Evolutionary conservation across 2,113 vertebrate species (phyloP).

Genomic region (Halichoeres trimaculatus): DNA sequence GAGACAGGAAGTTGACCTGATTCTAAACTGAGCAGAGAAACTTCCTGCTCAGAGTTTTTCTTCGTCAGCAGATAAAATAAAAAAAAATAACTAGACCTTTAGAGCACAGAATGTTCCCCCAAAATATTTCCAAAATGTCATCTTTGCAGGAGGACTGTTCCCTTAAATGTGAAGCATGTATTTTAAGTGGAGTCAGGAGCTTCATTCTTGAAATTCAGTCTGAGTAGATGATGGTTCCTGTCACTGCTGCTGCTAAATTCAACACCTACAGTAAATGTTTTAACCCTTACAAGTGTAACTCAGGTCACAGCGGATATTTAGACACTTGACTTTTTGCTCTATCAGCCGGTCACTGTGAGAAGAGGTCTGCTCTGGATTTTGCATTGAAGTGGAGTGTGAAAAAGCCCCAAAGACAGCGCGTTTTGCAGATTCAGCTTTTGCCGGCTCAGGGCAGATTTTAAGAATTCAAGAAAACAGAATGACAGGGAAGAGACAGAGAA

Average conservation of each 20-base stretch:
- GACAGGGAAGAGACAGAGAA: constrained; percentile 1
- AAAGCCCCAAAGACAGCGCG: background rate
- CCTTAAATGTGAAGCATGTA: too few relatives aligned
- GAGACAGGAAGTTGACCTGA: constrained; percentile 20
- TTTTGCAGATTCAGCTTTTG: constrained; percentile 1
- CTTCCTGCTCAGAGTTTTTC: constrained; percentile 18
- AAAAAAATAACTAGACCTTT: constrained; percentile 9
- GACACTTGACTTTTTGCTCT: too few relatives aligned
- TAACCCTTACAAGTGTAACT: background rate
- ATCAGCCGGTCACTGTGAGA: background rate
- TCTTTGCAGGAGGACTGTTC: background rate
- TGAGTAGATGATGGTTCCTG: too few relatives aligned
- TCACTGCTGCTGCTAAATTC: background rate
- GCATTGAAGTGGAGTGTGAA: background rate
- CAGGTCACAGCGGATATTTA: background rate
- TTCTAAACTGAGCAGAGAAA: constrained; percentile 12
- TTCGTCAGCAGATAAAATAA: constrained; percentile 3
- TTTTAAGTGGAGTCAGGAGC: too few relatives aligned
- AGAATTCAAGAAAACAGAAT: constrained; percentile 3
- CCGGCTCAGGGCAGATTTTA: background rate
- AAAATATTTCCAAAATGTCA: background rate
- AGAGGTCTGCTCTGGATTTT: background rate
- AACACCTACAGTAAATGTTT: background rate
- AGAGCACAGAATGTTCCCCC: background rate
- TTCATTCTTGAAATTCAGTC: too few relatives aligned